Conservation (phyloP, 2,888 invertebrate species). For the Hypomecis punctinalis region DNA sequence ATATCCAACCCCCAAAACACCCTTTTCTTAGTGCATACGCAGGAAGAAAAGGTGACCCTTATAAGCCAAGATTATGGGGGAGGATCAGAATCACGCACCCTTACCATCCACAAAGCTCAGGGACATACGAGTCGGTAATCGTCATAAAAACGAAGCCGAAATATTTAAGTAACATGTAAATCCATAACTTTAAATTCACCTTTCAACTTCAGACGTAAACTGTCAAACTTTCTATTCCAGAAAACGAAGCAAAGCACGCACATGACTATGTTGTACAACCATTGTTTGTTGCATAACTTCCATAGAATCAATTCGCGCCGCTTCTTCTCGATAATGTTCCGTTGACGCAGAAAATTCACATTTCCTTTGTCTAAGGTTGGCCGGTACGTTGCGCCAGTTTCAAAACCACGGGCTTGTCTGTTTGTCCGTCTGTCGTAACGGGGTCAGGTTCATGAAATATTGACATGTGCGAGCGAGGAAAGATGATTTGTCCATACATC, state of each 20-base stretch:
- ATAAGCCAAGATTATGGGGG: too few species aligned
- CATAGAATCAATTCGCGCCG: conserved; percentile 27
- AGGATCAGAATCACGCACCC: too few species aligned
- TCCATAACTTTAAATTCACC: neutral
- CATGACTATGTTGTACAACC: conserved; percentile 14
- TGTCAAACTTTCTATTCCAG: conserved; percentile 19
- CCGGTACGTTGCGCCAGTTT: conserved; percentile 38
- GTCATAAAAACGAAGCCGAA: too few species aligned
- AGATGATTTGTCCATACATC: neutral
- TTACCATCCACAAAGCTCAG: too few species aligned
- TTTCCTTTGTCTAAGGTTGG: conserved; percentile 25
- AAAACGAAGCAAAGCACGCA: conserved; percentile 14
- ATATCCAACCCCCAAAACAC: too few species aligned
- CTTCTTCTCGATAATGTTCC: conserved; percentile 23
- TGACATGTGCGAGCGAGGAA: conserved; percentile 23
- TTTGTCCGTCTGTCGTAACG: conserved; percentile 45
- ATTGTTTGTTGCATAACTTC: conserved; percentile 25
- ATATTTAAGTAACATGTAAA: too few species aligned
- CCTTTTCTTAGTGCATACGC: too few species aligned
- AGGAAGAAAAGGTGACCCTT: too few species aligned
- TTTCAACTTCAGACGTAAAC: conserved; percentile 1
- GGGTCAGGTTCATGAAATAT: conserved; percentile 44
- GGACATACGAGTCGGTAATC: too few species aligned
- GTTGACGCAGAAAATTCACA: conserved; percentile 23
- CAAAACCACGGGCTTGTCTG: conserved; percentile 31